These are phyloP conservation scores for Bufo gargarizans DNA, from an alignment of 2,113 vertebrate species.

Conservation along the genomic window DNA sequence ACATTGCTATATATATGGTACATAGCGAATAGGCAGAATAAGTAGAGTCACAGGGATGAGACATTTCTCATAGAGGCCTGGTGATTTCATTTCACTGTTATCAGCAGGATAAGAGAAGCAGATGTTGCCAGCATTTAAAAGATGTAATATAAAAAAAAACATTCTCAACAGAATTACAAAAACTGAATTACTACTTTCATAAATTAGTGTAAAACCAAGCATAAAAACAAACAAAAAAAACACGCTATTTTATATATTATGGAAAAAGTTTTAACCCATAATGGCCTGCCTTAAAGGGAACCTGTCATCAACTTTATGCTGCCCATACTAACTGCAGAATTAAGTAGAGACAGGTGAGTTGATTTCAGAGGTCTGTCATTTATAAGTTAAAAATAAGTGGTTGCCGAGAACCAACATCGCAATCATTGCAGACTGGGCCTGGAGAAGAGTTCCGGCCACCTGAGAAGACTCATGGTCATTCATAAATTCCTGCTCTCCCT, in stretches of 20 bases:
- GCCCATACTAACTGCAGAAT: too few species aligned
- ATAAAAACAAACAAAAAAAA: not conserved
- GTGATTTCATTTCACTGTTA: not conserved
- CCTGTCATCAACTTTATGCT: too few species aligned
- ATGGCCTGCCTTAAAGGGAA: not conserved
- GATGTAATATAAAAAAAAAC: not conserved
- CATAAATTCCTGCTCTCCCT: too few species aligned
- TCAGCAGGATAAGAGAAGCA: slow-evolving; percentile 11
- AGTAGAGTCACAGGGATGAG: not conserved
- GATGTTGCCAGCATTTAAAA: slow-evolving; percentile 11
- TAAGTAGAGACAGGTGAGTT: too few species aligned
- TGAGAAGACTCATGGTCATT: too few species aligned
- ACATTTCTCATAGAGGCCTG: not conserved
- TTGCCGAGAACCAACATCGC: too few species aligned
- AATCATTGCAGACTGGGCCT: too few species aligned
- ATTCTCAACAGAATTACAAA: not conserved
- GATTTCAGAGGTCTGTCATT: too few species aligned
- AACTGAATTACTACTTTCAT: not conserved
- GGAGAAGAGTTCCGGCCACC: too few species aligned
- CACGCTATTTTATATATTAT: not conserved
- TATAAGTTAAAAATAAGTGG: too few species aligned
- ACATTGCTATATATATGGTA: too few species aligned
- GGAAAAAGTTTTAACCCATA: not conserved
- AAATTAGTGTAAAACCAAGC: not conserved
- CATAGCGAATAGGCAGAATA: not conserved